Base-by-base conservation (phyloP, 1,140 invertebrate genomes). In the Hyles euphorbiae region DNA sequence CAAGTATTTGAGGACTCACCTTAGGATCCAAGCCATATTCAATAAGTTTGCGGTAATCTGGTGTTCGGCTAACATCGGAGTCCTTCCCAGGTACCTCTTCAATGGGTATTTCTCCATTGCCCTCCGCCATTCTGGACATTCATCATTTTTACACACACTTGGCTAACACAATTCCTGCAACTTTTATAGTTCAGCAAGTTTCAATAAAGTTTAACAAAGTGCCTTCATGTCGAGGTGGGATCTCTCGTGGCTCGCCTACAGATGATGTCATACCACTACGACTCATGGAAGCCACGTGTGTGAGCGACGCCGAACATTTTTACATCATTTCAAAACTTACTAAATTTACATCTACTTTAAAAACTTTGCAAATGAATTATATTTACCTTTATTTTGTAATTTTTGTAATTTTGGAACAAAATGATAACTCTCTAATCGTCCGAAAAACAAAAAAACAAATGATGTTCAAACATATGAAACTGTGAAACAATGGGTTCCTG, bases 11-110 rank as follows among this genome's bases (percentile, higher is more conserved):
- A 47, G 9, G 44, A 11, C 56, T 61, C 40, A 96, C 95, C 92
- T 96, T 97, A 85, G 95, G 94, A 90, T 97, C 96, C 83, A 98
- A 93, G 83, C 97, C 97, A 93, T 98, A 97, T 78, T 97, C 95
- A 79, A 98, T 92, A 64, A 98, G 90, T 91, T 96, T 96, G 83
- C 92, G 91, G 90, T 94, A 96, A 90, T 97, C 95, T 91, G 96
- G 95, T 79, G 95, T 95, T 87, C 93, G 92, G 89, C 94, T 93
- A 89, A 91, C 91, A 81, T 93, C 92, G 80, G 93, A 92, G 80
- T 94, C 93, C 81, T 93, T 92, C 90, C 92, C 92, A 90, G 93
- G 91, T 87, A 91, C 89, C 90, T 95, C 94, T 91, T 95, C 95
- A 90, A 93, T 91, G 90, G 94, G 92, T 91, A 96, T 92, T 92